Base-by-base conservation (phyloP, 2,888 invertebrate genomes). In the Elysia crispata region DNA sequence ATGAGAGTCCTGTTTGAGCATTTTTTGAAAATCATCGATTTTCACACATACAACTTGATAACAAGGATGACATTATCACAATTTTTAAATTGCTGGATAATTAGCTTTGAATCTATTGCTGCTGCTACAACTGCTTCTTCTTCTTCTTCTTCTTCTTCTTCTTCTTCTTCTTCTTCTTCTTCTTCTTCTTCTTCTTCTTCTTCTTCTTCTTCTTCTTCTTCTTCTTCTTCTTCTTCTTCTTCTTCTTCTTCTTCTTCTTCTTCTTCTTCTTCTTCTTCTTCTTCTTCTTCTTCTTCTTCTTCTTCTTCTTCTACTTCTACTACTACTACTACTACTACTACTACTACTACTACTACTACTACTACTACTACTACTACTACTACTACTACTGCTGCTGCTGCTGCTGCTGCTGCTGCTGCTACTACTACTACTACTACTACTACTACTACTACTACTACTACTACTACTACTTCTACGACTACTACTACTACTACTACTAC, bases 271-370 rank as follows among this genome's bases (percentile, higher is more conserved):
- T 18, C 60, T 60, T 18, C 60, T 75, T 18, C 60, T 60, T 57
- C 31, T 60, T n/a, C 31, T 60, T 30, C 75, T 60, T 57, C 57
- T 60, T 6, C 31, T 75, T 28, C 75, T 75, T 5, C 60, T 30
- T 30, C 60, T 75, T n/a, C 60, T 75, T 18, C 28, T 18, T 13
- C n/a, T 30, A 20, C 60, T 60, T 20, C 31, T 60, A 11, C 64
- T 62, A 23, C n/a, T 20, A 23, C n/a, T 62, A n/a, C n/a, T 62
- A 11, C n/a, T 62, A n/a, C n/a, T 20, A 23, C n/a, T 20, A 11
- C n/a, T 20, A 23, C 64, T 62, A 8, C n/a, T 62, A 23, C 64
- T 20, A 23, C 25, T 6, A 23, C n/a, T 20, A 11, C 25, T 20
- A 23, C n/a, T 20, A 23, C n/a, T 20, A 23, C 25, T 28, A 23